Conservation (phyloP, 2,888 invertebrate species). For the Trachelus iudaicus region DNA sequence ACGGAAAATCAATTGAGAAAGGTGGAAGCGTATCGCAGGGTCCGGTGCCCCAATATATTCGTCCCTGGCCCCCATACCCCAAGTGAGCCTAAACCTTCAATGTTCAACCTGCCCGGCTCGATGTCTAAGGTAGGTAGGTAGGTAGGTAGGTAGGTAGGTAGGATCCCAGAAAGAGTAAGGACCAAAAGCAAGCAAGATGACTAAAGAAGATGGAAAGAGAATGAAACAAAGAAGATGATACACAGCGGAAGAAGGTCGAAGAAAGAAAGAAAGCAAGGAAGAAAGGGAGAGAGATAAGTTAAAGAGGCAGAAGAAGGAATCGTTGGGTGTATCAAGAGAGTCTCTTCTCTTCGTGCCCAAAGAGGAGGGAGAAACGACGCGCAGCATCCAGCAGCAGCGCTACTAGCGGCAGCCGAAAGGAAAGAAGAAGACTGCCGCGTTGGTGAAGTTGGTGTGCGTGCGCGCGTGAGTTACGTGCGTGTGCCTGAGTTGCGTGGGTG, state of each 20-base stretch:
- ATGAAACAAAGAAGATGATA: constrained; percentile 23
- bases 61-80: constrained; percentile 28
- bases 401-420: constrained; percentile 62
- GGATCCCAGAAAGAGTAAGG: background rate
- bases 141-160: background rate
- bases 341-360: constrained; percentile 20
- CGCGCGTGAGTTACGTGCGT: constrained; percentile 44
- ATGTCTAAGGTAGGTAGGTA: constrained; percentile 14
- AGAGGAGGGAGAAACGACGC: constrained; percentile 41
- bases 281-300: constrained; percentile 18
- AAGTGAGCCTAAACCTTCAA: constrained; percentile 47
- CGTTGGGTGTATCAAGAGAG: constrained; percentile 8
- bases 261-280: constrained; percentile 19
- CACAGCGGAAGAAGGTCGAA: constrained; percentile 22
- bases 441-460: constrained; percentile 22
- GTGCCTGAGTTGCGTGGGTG: constrained; percentile 51
- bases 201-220: background rate
- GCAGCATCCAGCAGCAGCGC: constrained; percentile 65
- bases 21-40: background rate
- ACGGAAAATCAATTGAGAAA: background rate
- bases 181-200: background rate
- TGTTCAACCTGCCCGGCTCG: constrained; percentile 58
- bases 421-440: constrained; percentile 44
- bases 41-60: constrained; percentile 5
- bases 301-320: background rate